Evolutionary conservation across 2,888 invertebrate species (phyloP).

Genomic region (Metallyticus violacea): DNA sequence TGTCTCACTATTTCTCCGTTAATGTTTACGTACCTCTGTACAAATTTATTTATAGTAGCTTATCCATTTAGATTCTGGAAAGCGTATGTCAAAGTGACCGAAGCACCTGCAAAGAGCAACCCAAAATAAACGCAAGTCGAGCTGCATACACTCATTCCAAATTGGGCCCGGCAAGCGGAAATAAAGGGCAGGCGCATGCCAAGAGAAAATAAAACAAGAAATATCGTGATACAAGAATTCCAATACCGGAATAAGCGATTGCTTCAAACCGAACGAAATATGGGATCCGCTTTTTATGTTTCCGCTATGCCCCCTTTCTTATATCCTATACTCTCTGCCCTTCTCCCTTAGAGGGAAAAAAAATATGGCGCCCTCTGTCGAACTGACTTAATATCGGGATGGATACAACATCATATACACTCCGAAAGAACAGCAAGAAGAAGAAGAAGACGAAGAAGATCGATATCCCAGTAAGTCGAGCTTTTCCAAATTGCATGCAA

Average conservation of each 20-base stretch:
- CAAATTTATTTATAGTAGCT: no score
- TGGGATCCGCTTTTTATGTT: background rate
- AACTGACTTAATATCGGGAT: background rate
- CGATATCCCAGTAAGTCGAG: background rate
- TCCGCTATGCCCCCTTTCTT: background rate
- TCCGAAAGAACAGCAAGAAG: background rate
- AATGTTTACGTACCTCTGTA: no score
- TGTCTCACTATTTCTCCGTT: no score
- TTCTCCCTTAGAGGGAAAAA: background rate
- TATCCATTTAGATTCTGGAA: no score
- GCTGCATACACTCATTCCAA: background rate
- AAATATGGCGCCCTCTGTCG: background rate
- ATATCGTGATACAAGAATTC: background rate
- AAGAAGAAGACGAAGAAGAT: background rate
- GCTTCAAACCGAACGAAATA: background rate
- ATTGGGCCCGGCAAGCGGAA: background rate
- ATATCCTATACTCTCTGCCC: background rate
- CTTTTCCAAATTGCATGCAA: background rate
- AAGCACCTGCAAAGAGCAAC: background rate
- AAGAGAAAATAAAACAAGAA: background rate
- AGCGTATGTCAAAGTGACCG: background rate
- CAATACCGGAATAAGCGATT: background rate
- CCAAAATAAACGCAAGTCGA: background rate
- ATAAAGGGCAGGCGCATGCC: background rate
- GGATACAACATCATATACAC: background rate